Percentiles rank a stretch among this genome's conserved stretches.
These are phyloP conservation scores for Caenorhabditis sp. DNA, from an alignment of 2,888 invertebrate genomes.

Conservation along the genomic window DNA sequence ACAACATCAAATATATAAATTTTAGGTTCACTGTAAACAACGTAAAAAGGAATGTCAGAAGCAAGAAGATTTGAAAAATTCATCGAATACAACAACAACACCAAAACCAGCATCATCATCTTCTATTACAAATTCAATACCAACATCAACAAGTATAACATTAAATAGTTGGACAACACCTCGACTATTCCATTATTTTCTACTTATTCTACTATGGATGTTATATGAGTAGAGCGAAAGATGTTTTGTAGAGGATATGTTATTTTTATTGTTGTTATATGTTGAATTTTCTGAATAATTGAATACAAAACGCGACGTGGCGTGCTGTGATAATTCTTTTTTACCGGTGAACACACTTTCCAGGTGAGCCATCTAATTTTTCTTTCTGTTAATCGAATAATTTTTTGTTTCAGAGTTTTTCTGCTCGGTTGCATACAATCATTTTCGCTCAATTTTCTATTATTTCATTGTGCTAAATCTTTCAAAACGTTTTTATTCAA, in stretches of 20 bases:
- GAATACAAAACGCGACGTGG: neutral
- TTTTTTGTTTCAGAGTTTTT: slow-evolving; percentile 4
- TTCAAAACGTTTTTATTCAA: neutral
- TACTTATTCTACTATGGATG: slow-evolving; percentile 5
- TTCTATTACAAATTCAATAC: neutral
- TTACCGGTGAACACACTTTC: slow-evolving; percentile 8
- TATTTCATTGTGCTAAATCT: slow-evolving; percentile 1
- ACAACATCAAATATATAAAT: too few species aligned
- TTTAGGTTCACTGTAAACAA: slow-evolving; percentile 55
- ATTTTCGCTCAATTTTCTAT: neutral
- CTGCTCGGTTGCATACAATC: slow-evolving; percentile 9
- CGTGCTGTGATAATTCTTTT: slow-evolving; percentile 16
- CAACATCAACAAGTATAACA: neutral
- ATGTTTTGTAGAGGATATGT: neutral
- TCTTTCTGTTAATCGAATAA: neutral
- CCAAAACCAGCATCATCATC: slow-evolving; percentile 5
- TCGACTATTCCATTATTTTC: slow-evolving; percentile 1
- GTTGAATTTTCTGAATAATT: neutral
- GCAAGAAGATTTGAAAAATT: neutral
- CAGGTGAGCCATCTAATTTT: neutral
- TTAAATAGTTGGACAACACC: slow-evolving; percentile 2
- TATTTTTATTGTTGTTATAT: neutral
- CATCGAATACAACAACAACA: slow-evolving; percentile 71
- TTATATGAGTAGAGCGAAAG: neutral
- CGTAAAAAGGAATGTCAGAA: slow-evolving; percentile 41